These are phyloP conservation scores for Plebejus melissa DNA, from an alignment of 2,888 invertebrate species.

Conservation along the genomic window DNA sequence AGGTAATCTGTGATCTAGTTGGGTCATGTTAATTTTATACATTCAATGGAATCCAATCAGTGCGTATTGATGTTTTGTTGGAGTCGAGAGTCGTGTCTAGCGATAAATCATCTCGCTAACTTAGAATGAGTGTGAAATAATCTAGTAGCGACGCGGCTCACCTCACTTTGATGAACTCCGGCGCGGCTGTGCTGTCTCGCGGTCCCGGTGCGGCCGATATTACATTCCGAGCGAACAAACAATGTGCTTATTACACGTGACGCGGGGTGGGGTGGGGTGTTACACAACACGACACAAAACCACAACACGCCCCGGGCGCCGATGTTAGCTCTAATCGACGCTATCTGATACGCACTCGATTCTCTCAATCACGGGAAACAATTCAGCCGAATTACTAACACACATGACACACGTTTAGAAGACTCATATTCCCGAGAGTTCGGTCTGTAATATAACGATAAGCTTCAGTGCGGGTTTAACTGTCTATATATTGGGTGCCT, in stretches of 20 bases:
- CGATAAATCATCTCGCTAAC: background rate
- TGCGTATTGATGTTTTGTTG: background rate
- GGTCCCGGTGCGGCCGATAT: constrained; percentile 39
- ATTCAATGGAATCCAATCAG: too few species aligned
- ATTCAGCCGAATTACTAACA: background rate
- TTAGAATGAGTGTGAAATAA: background rate
- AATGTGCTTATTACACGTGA: constrained; percentile 48
- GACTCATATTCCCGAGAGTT: background rate
- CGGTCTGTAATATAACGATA: background rate
- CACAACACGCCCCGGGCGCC: background rate
- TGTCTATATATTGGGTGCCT: background rate
- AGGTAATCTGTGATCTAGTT: background rate
- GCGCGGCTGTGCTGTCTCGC: constrained; percentile 21
- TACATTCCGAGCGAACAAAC: constrained; percentile 51
- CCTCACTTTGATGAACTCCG: background rate
- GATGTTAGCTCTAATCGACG: constrained; percentile 6
- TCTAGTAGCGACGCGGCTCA: background rate
- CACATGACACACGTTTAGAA: background rate
- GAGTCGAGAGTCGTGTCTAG: background rate
- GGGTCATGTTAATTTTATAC: background rate
- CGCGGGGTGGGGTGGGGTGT: constrained; percentile 27
- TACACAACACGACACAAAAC: background rate
- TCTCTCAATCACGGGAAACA: background rate
- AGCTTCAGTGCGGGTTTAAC: background rate
- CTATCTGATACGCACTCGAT: constrained; percentile 1